These are phyloP conservation scores for Eulemur macaco DNA, from an alignment of 2,113 vertebrate species.

Conservation along the genomic window DNA sequence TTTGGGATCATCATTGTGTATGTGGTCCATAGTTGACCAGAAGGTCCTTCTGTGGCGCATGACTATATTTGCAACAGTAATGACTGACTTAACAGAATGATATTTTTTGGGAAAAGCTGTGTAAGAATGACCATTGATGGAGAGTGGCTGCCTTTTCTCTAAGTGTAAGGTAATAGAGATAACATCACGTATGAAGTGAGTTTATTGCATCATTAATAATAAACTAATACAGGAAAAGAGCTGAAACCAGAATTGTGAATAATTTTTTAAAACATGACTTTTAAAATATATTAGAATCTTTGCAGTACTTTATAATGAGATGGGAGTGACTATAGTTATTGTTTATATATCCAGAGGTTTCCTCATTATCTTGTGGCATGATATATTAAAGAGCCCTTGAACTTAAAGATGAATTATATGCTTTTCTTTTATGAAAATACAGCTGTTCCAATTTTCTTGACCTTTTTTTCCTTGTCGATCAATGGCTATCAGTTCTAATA, in stretches of 20 bases:
- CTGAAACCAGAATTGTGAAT: neutral
- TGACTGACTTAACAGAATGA: neutral
- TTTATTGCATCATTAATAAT: neutral
- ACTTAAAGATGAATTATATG: neutral
- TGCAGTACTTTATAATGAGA: neutral
- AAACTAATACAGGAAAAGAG: neutral
- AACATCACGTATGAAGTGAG: neutral
- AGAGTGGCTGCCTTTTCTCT: neutral
- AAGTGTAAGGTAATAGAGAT: neutral
- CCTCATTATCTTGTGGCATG: neutral
- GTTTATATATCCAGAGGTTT: neutral
- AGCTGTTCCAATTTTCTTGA: neutral
- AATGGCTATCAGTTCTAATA: neutral
- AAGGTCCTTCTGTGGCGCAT: neutral
- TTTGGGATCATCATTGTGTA: neutral
- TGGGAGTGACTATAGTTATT: neutral
- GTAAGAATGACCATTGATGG: neutral
- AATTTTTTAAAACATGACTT: neutral
- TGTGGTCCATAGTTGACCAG: neutral
- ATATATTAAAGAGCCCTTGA: neutral
- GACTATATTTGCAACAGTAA: neutral
- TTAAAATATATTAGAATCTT: slow-evolving; percentile 13
- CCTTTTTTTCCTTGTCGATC: neutral
- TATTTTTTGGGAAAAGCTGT: neutral
- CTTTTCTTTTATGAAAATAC: neutral